Evolutionary conservation across 2,888 invertebrate genomes (phyloP).

Genomic region (Oeneis ivallda): DNA sequence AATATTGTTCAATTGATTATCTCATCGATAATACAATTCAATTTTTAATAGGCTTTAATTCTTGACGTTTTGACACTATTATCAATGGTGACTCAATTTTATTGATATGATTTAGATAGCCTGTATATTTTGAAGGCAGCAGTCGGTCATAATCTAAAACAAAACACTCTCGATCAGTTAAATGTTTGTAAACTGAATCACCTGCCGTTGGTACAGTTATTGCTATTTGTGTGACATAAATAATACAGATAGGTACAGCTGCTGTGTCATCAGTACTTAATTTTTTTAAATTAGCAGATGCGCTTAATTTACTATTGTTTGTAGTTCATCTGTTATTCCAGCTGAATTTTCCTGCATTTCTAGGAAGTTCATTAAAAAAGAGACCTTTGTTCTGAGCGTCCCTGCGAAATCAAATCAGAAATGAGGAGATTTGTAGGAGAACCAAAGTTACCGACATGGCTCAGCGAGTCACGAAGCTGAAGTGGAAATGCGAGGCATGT

Average conservation of each 20-base stretch:
- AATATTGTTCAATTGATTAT: constrained; percentile 16
- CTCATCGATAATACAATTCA: constrained; percentile 8
- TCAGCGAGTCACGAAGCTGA: too few species aligned
- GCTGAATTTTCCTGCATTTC: not conserved
- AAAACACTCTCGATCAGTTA: constrained; percentile 9
- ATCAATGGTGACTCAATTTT: not conserved
- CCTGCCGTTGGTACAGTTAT: constrained; percentile 26
- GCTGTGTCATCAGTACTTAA: constrained; percentile 10
- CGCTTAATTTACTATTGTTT: not conserved
- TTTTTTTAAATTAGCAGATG: constrained; percentile 14
- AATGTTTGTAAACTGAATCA: constrained; percentile 11
- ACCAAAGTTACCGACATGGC: too few species aligned
- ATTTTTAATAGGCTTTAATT: not conserved
- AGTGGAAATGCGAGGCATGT: too few species aligned
- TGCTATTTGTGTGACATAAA: constrained; percentile 15
- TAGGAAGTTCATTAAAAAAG: too few species aligned
- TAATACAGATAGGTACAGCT: constrained; percentile 26
- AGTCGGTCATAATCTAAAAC: not conserved
- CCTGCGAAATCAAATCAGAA: too few species aligned
- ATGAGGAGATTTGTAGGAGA: too few species aligned
- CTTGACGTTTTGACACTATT: constrained; percentile 9
- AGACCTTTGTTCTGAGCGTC: too few species aligned
- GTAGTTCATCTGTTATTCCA: not conserved
- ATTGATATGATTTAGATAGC: constrained; percentile 13
- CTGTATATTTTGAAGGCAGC: not conserved